A percentile compares a stretch with the other conserved stretches of the same genome.
These are phyloP conservation scores for Apodemia hepburni DNA, from an alignment of 2,888 invertebrate genomes.

Conservation along the genomic window DNA sequence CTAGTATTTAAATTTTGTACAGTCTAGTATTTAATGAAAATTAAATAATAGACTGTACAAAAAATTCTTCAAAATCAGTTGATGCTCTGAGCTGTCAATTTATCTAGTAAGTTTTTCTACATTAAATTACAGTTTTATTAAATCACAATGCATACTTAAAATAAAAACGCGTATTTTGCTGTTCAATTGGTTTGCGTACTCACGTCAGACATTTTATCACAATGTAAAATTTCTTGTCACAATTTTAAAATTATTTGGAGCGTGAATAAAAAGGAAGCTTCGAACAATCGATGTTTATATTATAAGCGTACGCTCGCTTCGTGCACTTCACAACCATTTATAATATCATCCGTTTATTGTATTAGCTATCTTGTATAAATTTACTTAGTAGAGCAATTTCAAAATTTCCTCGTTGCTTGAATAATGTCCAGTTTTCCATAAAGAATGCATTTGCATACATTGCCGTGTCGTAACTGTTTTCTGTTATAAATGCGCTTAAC, in stretches of 20 bases:
- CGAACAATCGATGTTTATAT: constrained; percentile 4
- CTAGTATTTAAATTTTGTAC: too few relatives aligned
- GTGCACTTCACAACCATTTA: constrained; percentile 6
- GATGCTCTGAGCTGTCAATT: too few relatives aligned
- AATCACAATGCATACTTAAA: too few relatives aligned
- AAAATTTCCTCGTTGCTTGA: constrained; percentile 59
- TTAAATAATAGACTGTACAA: too few relatives aligned
- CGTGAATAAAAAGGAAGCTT: constrained; percentile 3
- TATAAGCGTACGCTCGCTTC: neutral
- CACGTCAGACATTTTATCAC: too few relatives aligned
- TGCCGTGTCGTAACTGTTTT: constrained; percentile 42
- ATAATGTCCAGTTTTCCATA: constrained; percentile 58
- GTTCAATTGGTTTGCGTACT: too few relatives aligned
- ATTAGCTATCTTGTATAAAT: constrained; percentile 7
- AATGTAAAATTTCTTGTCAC: neutral
- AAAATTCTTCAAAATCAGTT: too few relatives aligned
- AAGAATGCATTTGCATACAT: constrained; percentile 61
- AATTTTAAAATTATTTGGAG: neutral
- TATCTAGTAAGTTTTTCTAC: too few relatives aligned
- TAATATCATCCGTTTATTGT: constrained; percentile 6
- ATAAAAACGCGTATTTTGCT: too few relatives aligned
- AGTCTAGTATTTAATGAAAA: too few relatives aligned
- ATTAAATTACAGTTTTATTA: too few relatives aligned
- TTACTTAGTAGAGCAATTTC: constrained; percentile 28
- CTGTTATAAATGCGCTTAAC: constrained; percentile 1